These are phyloP conservation scores for Netelia melanura DNA, from an alignment of 2,888 invertebrate species.

Conservation along the genomic window DNA sequence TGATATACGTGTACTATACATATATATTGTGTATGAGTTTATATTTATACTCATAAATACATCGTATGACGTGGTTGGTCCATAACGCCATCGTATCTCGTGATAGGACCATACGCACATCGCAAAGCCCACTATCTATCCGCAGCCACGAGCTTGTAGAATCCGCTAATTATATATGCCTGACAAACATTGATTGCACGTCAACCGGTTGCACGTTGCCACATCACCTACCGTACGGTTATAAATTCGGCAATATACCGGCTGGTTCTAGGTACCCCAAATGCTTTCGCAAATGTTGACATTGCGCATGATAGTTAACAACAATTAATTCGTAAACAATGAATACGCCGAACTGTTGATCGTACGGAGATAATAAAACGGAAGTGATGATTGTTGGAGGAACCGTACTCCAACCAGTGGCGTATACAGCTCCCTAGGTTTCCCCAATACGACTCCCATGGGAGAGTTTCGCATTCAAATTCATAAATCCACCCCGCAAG, in stretches of 20 bases:
- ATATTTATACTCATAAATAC: no score
- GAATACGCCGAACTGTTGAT: constrained; percentile 14
- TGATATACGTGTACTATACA: not conserved
- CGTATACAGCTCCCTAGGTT: no score
- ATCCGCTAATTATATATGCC: constrained; percentile 67
- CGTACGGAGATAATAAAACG: constrained; percentile 26
- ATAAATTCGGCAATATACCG: constrained; percentile 54
- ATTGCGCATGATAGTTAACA: not conserved
- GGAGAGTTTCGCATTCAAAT: no score
- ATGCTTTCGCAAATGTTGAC: constrained; percentile 8
- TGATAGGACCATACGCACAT: not conserved
- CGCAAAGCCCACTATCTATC: constrained; percentile 28
- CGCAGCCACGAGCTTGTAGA: constrained; percentile 44
- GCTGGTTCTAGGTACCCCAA: not conserved
- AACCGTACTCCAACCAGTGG: no score
- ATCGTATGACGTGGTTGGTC: no score
- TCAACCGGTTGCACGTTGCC: constrained; percentile 58
- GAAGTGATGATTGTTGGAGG: not conserved
- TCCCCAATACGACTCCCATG: no score
- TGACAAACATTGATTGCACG: constrained; percentile 64
- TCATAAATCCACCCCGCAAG: no score
- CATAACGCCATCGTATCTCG: not conserved
- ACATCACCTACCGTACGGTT: constrained; percentile 9
- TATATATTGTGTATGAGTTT: not conserved
- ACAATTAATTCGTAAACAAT: constrained; percentile 19